Base-by-base conservation (phyloP, 2,113 vertebrate genomes). In the Ophthalmotilapia sp. region DNA sequence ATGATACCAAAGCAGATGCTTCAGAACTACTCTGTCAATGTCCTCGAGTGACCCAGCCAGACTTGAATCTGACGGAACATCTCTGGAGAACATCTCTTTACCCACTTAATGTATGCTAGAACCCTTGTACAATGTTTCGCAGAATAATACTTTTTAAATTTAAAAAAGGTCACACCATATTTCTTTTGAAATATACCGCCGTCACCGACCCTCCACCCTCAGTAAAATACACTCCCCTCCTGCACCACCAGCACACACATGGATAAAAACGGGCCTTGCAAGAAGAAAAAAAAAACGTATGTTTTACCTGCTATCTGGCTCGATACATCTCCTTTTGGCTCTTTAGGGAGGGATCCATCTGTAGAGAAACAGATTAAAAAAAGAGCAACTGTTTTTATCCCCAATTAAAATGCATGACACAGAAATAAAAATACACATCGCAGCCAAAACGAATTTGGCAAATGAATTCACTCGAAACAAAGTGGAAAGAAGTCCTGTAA, bases 301-400 rank as follows among this genome's bases (percentile, higher is more conserved):
- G 42, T 68, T 77, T 90, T 94, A 95, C 95, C 95, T 95, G 95
- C 93, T 85, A 92, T 93, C 92, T 95, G 94, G 83, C 92, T 93
- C 7, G 92, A 95, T 65, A 93, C 92, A 88, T 96, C 95, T 92
- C 94, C 95, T 94, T 95, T 95, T 38, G 93, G 88, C 88, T 96
- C 95, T 90, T 96, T 95, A 58, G 93, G 91, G 85, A 95, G 93
- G 88, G 93, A 92, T 90, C 93, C 94, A 91, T 96, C 95, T 95
- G 91, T 13, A 73, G 33, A 17, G 4, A 88, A n/a, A 89, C 5
- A 87, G 3, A 84, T 3, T 23, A 13, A 51, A 29, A 29, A 31
- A 49, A 60, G 4, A 47, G 33, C 60, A 38, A 11, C 33, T 40
- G 47, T 8, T 51, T n/a, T 53, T 75, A 26, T 45, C 23, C 70